These are phyloP conservation scores for Prolemur simus DNA, from an alignment of 2,113 vertebrate species.

Conservation along the genomic window DNA sequence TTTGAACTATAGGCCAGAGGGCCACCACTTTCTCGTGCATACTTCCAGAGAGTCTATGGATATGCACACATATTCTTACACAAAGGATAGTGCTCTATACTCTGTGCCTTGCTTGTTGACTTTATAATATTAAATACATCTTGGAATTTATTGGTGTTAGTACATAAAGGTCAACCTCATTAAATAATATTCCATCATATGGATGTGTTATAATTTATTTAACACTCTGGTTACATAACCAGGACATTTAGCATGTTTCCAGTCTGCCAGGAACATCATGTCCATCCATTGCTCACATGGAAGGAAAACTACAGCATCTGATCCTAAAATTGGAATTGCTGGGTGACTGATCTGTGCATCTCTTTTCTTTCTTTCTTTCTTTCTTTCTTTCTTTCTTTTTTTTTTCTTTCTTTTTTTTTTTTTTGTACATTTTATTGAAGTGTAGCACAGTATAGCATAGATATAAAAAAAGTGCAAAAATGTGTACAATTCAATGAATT, in stretches of 20 bases:
- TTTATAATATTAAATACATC: background rate
- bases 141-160: background rate
- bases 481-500: background rate
- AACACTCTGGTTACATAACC: background rate
- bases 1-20: too few relatives aligned
- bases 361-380: background rate
- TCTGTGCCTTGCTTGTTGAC: background rate
- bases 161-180: background rate
- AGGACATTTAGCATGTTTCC: background rate
- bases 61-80: too few relatives aligned
- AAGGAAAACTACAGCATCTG: background rate
- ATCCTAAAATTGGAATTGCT: background rate
- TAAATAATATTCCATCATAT: background rate
- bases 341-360: background rate
- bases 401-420: background rate
- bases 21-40: accelerated
- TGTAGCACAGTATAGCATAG: background rate
- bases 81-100: too few relatives aligned
- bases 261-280: background rate
- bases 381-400: background rate
- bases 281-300: background rate
- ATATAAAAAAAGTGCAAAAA: background rate
- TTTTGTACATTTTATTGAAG: background rate
- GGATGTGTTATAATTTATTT: background rate
- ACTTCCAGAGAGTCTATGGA: background rate